Evolutionary conservation across 2,888 invertebrate species (phyloP).

Genomic region (Thelaira solivaga): DNA sequence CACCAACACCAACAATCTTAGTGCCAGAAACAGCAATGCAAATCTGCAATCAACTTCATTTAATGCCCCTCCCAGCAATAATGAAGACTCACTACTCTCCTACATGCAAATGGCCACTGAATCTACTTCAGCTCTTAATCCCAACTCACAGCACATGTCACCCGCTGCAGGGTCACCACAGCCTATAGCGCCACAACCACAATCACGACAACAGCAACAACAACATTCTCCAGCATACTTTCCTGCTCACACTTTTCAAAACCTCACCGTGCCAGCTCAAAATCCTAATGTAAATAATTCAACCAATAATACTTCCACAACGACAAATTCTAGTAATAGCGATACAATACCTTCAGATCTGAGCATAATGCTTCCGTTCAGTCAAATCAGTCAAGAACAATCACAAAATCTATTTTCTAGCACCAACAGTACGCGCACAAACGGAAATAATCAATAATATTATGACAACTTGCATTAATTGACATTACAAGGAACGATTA

Average conservation of each 20-base stretch:
- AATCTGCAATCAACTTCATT: conserved; percentile 18
- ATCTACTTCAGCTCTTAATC: conserved; percentile 70
- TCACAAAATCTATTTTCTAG: conserved; percentile 77
- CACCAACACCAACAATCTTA: conserved; percentile 40
- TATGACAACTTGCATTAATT: neutral
- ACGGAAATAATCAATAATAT: conserved; percentile 67
- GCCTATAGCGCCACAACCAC: conserved; percentile 50
- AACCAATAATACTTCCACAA: neutral
- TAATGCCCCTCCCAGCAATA: conserved; percentile 63
- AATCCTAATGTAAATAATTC: conserved; percentile 17
- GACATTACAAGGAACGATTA: neutral
- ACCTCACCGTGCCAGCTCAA: conserved; percentile 57
- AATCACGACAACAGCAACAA: too few species aligned
- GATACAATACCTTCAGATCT: conserved; percentile 72
- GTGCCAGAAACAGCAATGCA: conserved; percentile 2
- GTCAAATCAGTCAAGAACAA: conserved; percentile 77
- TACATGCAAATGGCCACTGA: conserved; percentile 75
- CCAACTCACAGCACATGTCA: conserved; percentile 14
- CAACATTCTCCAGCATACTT: conserved; percentile 67
- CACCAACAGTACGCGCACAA: conserved; percentile 65
- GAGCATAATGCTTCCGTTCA: conserved; percentile 75
- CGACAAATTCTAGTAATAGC: conserved; percentile 55
- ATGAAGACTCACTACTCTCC: conserved; percentile 74
- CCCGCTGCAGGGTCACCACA: conserved; percentile 40
- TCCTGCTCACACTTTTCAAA: conserved; percentile 67